Evolutionary conservation across 1,140 invertebrate genomes (phyloP).

Genomic region (Drosophila erecta): DNA sequence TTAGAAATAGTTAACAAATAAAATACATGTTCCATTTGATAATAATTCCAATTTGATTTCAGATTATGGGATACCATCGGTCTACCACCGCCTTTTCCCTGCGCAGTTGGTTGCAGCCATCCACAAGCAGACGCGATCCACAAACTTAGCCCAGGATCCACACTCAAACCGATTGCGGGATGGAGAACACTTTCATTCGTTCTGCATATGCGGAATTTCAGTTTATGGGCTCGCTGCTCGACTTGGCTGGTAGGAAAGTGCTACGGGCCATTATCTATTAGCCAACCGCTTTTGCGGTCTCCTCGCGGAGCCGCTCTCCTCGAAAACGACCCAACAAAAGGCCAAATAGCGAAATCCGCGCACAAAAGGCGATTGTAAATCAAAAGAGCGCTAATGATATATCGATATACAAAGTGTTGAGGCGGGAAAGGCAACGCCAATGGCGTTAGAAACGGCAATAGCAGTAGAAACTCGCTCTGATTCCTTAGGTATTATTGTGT

Average conservation of each 20-base stretch:
- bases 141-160: conserved; percentile 4
- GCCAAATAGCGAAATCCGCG: conserved; percentile 38
- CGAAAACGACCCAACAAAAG: conserved; percentile 60
- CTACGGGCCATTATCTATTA: conserved; percentile 55
- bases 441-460: conserved; percentile 21
- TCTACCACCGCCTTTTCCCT: neutral
- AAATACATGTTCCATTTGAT: too few species aligned
- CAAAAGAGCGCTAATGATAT: conserved; percentile 78
- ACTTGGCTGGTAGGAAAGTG: conserved; percentile 58
- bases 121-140: conserved; percentile 12
- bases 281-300: conserved; percentile 42
- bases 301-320: conserved; percentile 40
- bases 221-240: conserved; percentile 21
- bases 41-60: too few species aligned
- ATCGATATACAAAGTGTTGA: conserved; percentile 66
- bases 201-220: conserved; percentile 53
- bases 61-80: too few species aligned
- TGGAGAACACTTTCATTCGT: conserved; percentile 77
- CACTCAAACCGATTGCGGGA: conserved; percentile 16
- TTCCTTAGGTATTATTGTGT: conserved; percentile 48
- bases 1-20: too few species aligned
- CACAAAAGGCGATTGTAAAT: conserved; percentile 77
- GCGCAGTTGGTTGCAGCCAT: neutral
- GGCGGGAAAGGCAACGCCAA: conserved; percentile 34
- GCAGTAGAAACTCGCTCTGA: conserved; percentile 45